Evolutionary conservation across 1,140 invertebrate species (phyloP).

Genomic region (Akabosia matsudoensis): DNA sequence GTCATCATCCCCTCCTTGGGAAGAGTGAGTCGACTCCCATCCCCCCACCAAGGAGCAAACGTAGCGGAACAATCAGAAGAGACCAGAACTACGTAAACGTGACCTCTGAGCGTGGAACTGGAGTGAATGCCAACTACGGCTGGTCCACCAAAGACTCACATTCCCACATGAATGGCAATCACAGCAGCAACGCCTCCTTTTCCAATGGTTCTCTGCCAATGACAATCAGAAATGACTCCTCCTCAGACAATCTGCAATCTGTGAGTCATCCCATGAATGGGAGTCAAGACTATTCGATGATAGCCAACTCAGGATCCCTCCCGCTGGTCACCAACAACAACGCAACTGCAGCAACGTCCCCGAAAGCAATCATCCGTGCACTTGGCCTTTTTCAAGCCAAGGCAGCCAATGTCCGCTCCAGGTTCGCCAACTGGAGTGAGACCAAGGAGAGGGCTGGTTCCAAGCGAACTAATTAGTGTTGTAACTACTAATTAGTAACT

Average conservation of each 20-base stretch:
- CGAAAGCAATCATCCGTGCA: slow-evolving; percentile 38
- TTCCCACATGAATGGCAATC: background rate
- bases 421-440: slow-evolving; percentile 42
- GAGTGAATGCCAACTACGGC: background rate
- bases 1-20: background rate
- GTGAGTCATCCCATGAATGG: background rate
- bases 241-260: background rate
- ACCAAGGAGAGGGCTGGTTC: slow-evolving; percentile 25
- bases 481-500: no score
- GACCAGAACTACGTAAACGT: background rate
- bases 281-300: background rate
- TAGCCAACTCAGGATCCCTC: background rate
- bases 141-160: background rate
- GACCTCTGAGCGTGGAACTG: background rate
- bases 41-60: slow-evolving; percentile 42
- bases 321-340: background rate
- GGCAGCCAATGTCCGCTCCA: slow-evolving; percentile 40
- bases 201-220: background rate
- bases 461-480: slow-evolving; percentile 2
- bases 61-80: background rate
- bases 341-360: slow-evolving; percentile 15
- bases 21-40: slow-evolving; percentile 27
- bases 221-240: background rate
- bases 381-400: slow-evolving; percentile 40
- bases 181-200: background rate